A percentile compares a stretch with the other conserved stretches of the same genome.
These are phyloP conservation scores for Indicator maculatus DNA, from an alignment of 2,113 vertebrate genomes.

Conservation along the genomic window DNA sequence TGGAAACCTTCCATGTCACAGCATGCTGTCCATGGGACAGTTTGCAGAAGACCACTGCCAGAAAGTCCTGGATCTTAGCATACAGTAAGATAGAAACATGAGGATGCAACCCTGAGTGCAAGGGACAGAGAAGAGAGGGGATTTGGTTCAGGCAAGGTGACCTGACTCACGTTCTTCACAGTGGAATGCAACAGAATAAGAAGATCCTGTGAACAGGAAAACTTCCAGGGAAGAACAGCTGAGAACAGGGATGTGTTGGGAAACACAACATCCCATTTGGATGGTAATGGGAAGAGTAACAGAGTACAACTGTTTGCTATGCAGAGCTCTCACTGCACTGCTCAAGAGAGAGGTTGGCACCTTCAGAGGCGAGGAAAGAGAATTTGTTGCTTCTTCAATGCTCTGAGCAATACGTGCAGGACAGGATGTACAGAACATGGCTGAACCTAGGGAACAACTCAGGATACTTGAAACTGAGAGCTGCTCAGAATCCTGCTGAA, in stretches of 20 bases:
- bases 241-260: background rate
- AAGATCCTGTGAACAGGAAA: background rate
- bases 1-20: background rate
- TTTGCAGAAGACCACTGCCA: background rate
- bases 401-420: background rate
- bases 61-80: background rate
- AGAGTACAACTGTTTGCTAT: background rate
- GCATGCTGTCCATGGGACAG: background rate
- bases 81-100: fast-evolving
- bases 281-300: background rate
- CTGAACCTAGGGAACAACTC: background rate
- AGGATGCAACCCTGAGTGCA: background rate
- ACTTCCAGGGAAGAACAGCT: background rate
- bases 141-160: background rate
- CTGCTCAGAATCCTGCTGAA: background rate
- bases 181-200: background rate
- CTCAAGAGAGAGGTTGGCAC: background rate
- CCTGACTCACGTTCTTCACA: background rate
- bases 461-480: background rate
- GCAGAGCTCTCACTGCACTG: fast-evolving
- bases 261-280: fast-evolving
- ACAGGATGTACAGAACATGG: background rate
- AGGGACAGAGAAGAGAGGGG: background rate
- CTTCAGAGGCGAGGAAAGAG: background rate
- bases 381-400: background rate